These are phyloP conservation scores for Huso huso DNA, from an alignment of 2,797 vertebrate species.

Conservation along the genomic window DNA sequence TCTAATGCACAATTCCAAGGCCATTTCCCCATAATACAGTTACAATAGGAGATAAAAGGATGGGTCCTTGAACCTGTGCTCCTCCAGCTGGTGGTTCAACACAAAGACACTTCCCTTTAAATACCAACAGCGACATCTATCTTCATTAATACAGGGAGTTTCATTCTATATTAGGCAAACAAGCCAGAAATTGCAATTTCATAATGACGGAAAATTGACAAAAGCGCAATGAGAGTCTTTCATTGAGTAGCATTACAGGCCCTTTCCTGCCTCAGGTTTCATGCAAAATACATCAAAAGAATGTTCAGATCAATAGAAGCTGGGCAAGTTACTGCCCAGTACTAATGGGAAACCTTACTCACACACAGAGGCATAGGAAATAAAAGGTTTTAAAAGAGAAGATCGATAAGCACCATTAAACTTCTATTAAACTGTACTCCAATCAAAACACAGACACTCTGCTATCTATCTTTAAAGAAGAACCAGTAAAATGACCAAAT, in stretches of 20 bases:
- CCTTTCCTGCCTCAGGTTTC: constrained; percentile 30
- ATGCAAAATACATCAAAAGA: constrained; percentile 16
- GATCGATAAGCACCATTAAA: no score
- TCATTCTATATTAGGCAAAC: constrained; percentile 15
- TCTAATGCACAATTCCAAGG: no score
- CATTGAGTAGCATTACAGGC: constrained; percentile 26
- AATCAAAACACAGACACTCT: no score
- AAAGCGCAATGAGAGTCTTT: constrained; percentile 30
- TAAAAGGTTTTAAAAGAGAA: no score
- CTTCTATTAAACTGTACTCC: no score
- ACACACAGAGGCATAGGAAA: neutral
- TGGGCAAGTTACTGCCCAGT: neutral
- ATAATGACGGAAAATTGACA: constrained; percentile 36
- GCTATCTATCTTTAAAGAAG: no score
- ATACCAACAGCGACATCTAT: neutral
- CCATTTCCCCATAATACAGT: no score
- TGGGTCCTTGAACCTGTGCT: neutral
- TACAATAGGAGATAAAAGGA: no score
- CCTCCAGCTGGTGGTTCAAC: neutral
- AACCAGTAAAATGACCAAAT: no score
- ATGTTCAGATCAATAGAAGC: accelerated
- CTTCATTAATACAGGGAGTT: neutral
- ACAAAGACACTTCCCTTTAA: neutral
- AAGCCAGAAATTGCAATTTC: constrained; percentile 30
- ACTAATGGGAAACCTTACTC: neutral